Conservation (phyloP, 1,140 invertebrate genomes). For the Rhopalosiphum maidis region DNA sequence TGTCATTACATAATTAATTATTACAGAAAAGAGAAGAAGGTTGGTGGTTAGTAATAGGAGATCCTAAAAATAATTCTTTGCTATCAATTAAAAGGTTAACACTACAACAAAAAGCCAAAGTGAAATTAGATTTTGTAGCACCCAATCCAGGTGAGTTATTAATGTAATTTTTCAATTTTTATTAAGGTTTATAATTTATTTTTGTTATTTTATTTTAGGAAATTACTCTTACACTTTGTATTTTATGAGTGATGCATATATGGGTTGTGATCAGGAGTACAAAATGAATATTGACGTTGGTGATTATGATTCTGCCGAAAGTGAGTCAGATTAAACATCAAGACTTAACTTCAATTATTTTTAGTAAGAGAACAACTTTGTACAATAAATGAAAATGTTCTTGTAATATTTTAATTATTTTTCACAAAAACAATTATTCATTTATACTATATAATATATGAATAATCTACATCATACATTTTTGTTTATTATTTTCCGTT, state of each 20-base stretch:
- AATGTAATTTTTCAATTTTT: slow-evolving; percentile 28
- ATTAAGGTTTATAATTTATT: background rate
- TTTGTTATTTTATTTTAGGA: slow-evolving; percentile 64
- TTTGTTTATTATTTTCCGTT: slow-evolving; percentile 11
- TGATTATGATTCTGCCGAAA: slow-evolving; percentile 70
- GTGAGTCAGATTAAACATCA: slow-evolving; percentile 64
- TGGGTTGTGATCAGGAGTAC: slow-evolving; percentile 98
- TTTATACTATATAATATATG: background rate
- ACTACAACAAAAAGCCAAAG: slow-evolving; percentile 90
- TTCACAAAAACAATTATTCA: background rate
- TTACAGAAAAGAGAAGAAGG: slow-evolving; percentile 94
- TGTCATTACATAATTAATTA: slow-evolving; percentile 60
- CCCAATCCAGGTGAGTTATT: slow-evolving; percentile 70
- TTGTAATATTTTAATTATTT: slow-evolving; percentile 30
- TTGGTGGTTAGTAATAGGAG: slow-evolving; percentile 99
- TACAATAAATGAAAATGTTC: background rate
- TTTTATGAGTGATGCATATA: slow-evolving; percentile 98
- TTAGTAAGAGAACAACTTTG: background rate
- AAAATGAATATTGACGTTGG: slow-evolving; percentile 83
- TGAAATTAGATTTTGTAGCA: slow-evolving; percentile 95
- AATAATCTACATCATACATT: background rate
- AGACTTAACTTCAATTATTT: background rate
- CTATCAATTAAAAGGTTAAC: slow-evolving; percentile 96
- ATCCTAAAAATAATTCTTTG: slow-evolving; percentile 91
- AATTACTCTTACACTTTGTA: slow-evolving; percentile 93